Base-by-base conservation (phyloP, 1,140 invertebrate genomes). In the Drosophila pandora region DNA sequence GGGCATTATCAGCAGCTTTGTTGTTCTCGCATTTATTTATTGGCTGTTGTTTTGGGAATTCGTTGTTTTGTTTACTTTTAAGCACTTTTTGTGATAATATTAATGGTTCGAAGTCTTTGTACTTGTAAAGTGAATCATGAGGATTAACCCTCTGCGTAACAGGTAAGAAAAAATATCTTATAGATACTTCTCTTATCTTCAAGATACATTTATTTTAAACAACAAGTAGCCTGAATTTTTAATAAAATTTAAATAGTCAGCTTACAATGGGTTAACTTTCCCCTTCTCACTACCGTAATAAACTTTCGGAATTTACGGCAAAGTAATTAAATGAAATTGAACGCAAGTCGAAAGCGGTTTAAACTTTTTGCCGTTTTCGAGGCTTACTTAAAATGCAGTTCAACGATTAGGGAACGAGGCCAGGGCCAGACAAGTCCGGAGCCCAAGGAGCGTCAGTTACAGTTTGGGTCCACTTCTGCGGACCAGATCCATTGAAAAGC, bases 271-370 rank as follows among this genome's bases (percentile, higher is more conserved):
- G 22, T 63, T 50, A 67, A 64, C 59, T 48, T 55, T 39, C 17
- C 43, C 21, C 0, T 12, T 21, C 23, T 43, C 32, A 22, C 77
- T 65, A 61, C 56, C 60, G 32, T 72, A 69, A 76, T 82, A 69
- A 82, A 82, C 69, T 76, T 79, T 53, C 58, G 62, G 75, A 83
- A 71, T 76, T 76, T 79, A 83, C 57, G 56, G 25, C 65, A 57
- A 57, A 59, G 79, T 82, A 83, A 81, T 85, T 80, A 85, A 84
- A 81, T 84, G 50, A 85, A 84, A 81, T 81, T 77, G 75, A 85
- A 80, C 60, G 52, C 68, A 64, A 65, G 73, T 85, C 80, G 53
- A 65, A 80, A 84, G 81, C 79, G 59, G 82, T 69, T 72, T 69
- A 5, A 85, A 80, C 68, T 69, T 76, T 84, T 76, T 76, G 59